A percentile compares a stretch with the other conserved stretches of the same genome.
These are phyloP conservation scores for Tribolium freemani DNA, from an alignment of 2,888 invertebrate genomes.

Conservation along the genomic window DNA sequence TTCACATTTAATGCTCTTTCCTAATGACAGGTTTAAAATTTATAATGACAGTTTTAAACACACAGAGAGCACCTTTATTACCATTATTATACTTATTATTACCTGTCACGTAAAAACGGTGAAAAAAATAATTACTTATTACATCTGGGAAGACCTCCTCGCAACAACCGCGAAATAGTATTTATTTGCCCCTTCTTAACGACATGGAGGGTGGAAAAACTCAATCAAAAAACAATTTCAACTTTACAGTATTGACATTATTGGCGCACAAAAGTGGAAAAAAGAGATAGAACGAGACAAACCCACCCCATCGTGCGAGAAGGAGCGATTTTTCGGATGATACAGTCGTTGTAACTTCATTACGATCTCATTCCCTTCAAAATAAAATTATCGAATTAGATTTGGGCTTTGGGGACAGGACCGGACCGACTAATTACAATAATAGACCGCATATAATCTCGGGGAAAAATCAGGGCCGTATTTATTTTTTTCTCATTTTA, in stretches of 20 bases:
- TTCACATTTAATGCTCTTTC: no score
- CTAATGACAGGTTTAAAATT: no score
- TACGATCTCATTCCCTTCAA: slow-evolving; percentile 61
- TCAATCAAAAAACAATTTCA: slow-evolving; percentile 50
- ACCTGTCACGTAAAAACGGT: no score
- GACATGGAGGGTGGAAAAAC: slow-evolving; percentile 32
- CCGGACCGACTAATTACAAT: slow-evolving; percentile 19
- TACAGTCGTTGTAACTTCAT: slow-evolving; percentile 61
- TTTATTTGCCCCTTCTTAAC: no score
- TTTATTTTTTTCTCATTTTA: not conserved
- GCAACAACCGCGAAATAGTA: no score
- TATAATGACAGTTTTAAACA: no score
- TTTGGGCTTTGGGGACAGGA: slow-evolving; percentile 45
- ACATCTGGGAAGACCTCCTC: no score
- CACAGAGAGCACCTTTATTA: no score
- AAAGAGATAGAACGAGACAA: slow-evolving; percentile 17
- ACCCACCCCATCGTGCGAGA: not conserved
- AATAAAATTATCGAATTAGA: slow-evolving; percentile 63
- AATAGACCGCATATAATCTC: slow-evolving; percentile 16
- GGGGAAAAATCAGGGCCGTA: not conserved
- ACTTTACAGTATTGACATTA: slow-evolving; percentile 47
- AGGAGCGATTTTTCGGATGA: slow-evolving; percentile 47
- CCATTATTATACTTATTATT: no score
- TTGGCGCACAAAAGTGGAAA: slow-evolving; percentile 34
- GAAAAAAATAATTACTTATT: no score